A percentile compares a stretch with the other conserved stretches of the same genome.
Evolutionary conservation across 2,797 vertebrate genomes (phyloP).

Genomic region (Peromyscus eremicus): DNA sequence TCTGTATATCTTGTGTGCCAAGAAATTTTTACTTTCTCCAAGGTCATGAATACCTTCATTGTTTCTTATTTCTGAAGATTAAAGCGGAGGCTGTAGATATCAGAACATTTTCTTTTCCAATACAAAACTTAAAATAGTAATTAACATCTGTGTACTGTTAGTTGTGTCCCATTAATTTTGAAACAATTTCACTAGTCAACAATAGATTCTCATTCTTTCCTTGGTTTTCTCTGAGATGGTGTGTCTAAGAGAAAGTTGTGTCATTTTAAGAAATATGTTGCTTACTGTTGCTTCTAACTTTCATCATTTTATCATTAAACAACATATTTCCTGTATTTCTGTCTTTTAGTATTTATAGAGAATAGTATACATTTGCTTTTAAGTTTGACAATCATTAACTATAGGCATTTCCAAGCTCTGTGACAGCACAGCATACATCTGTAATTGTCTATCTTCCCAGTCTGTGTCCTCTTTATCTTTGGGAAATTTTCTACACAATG

Average conservation of each 20-base stretch:
- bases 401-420: neutral
- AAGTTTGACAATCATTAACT: neutral
- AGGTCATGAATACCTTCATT: neutral
- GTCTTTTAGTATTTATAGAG: neutral
- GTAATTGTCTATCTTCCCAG: neutral
- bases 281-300: neutral
- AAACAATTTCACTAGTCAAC: neutral
- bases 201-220: neutral
- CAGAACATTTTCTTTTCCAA: neutral
- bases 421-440: neutral
- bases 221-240: neutral
- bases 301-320: neutral
- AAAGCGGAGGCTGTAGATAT: neutral
- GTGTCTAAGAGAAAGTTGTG: neutral
- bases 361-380: neutral
- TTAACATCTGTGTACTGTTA: neutral
- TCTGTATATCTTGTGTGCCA: neutral
- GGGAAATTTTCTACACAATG: neutral
- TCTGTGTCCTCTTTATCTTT: neutral
- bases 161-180: neutral
- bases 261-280: neutral
- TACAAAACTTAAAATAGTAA: neutral
- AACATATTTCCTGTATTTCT: too few relatives aligned
- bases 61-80: neutral
- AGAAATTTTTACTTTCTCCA: neutral